A percentile compares a stretch with the other conserved stretches of the same genome.
Conservation (phyloP, 2,113 vertebrate species). For the Macrotis lagotis region DNA sequence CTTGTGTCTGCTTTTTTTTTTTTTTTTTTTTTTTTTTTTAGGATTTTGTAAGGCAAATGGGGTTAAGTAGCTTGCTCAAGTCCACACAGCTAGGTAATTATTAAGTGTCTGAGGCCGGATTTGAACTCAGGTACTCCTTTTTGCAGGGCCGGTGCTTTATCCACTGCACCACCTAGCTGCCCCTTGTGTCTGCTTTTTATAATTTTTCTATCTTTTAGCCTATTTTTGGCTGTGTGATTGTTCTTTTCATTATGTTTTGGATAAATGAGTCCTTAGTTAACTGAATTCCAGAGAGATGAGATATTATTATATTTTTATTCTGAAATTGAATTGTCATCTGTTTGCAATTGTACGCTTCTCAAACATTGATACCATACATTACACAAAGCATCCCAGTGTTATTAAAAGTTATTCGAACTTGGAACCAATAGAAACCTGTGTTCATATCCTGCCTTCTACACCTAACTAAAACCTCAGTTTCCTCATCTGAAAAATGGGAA, state of each 20-base stretch:
- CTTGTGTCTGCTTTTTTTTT: neutral
- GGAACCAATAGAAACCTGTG: neutral
- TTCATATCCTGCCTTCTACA: slow-evolving; percentile 2
- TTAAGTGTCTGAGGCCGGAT: too few relatives aligned
- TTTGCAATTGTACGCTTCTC: neutral
- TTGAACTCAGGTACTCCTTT: too few relatives aligned
- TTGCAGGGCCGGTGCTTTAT: too few relatives aligned
- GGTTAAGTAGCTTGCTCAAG: too few relatives aligned
- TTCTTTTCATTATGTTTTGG: slow-evolving; percentile 21
- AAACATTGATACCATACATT: neutral
- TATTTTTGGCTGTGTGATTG: neutral
- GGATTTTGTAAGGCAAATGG: too few relatives aligned
- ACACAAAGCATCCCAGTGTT: neutral
- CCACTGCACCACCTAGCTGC: too few relatives aligned
- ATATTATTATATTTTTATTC: neutral
- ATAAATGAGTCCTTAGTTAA: neutral
- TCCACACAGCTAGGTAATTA: too few relatives aligned
- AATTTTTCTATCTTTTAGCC: neutral
- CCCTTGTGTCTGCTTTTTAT: neutral
- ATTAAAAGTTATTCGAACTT: neutral
- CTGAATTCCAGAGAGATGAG: neutral
- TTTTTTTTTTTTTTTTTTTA: too few relatives aligned
- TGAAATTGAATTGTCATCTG: neutral
- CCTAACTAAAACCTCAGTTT: slow-evolving; percentile 1
- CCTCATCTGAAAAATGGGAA: neutral